Conservation (phyloP, 2,888 invertebrate species). For the Lamproptera curius region DNA sequence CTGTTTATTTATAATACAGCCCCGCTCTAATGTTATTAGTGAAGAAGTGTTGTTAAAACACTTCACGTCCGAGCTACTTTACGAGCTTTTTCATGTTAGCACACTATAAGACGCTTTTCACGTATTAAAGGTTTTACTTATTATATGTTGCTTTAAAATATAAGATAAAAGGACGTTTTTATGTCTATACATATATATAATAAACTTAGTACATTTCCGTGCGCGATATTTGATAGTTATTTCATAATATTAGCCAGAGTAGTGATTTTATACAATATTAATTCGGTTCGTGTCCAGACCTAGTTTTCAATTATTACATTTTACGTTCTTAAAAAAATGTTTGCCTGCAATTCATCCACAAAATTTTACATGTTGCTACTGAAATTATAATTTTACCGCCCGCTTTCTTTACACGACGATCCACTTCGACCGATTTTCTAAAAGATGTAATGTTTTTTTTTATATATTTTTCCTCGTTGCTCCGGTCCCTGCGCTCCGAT, state of each 20-base stretch:
- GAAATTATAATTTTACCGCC: too few relatives aligned
- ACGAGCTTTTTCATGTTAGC: conserved; percentile 4
- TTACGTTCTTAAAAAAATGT: too few relatives aligned
- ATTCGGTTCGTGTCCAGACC: not conserved
- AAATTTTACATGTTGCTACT: too few relatives aligned
- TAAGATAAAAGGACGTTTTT: not conserved
- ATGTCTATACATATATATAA: not conserved
- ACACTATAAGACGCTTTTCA: not conserved
- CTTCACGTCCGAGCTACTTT: conserved; percentile 13
- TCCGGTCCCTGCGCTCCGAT: too few relatives aligned
- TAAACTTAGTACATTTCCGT: not conserved
- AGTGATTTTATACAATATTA: not conserved
- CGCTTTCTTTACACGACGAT: too few relatives aligned
- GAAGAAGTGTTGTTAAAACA: conserved; percentile 26
- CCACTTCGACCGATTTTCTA: too few relatives aligned
- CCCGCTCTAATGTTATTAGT: conserved; percentile 25
- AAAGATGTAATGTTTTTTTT: too few relatives aligned
- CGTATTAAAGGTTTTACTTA: not conserved
- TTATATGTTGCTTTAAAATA: not conserved
- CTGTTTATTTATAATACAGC: conserved; percentile 21
- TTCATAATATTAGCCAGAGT: not conserved
- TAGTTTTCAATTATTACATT: not conserved
- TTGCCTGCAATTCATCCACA: too few relatives aligned
- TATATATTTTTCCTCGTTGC: too few relatives aligned
- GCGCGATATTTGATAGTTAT: not conserved